Percentiles rank a stretch among this genome's conserved stretches.
Conservation (phyloP, 2,113 vertebrate genomes). For the Pandion haliaetus region DNA sequence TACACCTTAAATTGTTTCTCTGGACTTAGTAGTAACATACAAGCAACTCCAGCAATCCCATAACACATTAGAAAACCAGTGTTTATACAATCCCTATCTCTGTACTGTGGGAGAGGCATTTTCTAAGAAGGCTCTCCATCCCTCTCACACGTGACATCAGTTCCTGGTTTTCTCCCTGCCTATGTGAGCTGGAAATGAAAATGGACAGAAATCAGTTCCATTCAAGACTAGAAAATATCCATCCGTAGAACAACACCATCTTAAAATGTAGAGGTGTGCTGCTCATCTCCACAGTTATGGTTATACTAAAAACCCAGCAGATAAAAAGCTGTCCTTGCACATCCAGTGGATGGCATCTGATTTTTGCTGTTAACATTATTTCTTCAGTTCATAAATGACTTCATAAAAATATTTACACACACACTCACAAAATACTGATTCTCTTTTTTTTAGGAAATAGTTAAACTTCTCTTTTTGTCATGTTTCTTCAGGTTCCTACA, state of each 20-base stretch:
- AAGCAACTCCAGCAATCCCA: neutral
- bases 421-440: neutral
- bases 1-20: neutral
- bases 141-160: neutral
- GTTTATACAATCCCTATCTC: neutral
- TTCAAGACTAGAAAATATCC: neutral
- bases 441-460: neutral
- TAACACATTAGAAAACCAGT: neutral
- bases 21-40: neutral
- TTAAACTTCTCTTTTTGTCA: neutral
- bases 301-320: neutral
- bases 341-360: neutral
- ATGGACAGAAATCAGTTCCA: neutral
- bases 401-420: neutral
- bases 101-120: neutral
- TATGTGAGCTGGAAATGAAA: neutral
- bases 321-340: neutral
- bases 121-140: neutral
- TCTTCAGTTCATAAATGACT: neutral
- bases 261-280: neutral
- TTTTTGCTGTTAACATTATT: neutral
- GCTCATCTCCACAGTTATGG: neutral
- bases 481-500: neutral
- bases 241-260: neutral
- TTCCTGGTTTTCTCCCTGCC: neutral